Percentiles rank a stretch among this genome's conserved stretches.
These are phyloP conservation scores for Lipotes vexillifer DNA, from an alignment of 2,113 vertebrate species.

Conservation along the genomic window DNA sequence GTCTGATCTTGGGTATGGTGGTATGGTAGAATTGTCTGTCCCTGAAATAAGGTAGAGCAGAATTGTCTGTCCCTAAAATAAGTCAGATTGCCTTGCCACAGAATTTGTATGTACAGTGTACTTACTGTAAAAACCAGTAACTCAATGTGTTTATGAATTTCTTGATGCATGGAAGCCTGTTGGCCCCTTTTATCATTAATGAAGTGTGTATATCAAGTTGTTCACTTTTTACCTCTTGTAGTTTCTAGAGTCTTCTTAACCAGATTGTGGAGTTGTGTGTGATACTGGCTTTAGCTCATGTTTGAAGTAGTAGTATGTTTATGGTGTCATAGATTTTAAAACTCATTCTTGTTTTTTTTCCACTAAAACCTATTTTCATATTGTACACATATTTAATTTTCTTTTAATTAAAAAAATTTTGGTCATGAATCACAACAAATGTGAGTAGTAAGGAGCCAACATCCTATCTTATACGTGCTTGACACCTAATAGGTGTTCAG, in stretches of 20 bases:
- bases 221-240: background rate
- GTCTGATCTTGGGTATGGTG: background rate
- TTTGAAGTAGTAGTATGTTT: background rate
- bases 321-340: background rate
- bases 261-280: background rate
- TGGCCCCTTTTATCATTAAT: background rate
- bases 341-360: background rate
- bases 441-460: background rate
- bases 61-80: background rate
- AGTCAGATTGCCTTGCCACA: background rate
- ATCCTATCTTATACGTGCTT: background rate
- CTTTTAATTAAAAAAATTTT: background rate
- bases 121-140: constrained; percentile 14
- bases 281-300: background rate
- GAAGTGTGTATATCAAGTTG: background rate
- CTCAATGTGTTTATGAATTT: background rate
- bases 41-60: background rate
- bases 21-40: background rate
- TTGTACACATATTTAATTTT: background rate
- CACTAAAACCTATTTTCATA: background rate
- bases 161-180: background rate
- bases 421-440: background rate
- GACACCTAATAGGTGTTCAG: background rate
- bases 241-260: background rate
- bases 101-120: background rate